Evolutionary conservation across 2,797 vertebrate species (phyloP), one percentile per base, ranked within the genome.

Genomic region (Cyprinella venusta): DNA sequence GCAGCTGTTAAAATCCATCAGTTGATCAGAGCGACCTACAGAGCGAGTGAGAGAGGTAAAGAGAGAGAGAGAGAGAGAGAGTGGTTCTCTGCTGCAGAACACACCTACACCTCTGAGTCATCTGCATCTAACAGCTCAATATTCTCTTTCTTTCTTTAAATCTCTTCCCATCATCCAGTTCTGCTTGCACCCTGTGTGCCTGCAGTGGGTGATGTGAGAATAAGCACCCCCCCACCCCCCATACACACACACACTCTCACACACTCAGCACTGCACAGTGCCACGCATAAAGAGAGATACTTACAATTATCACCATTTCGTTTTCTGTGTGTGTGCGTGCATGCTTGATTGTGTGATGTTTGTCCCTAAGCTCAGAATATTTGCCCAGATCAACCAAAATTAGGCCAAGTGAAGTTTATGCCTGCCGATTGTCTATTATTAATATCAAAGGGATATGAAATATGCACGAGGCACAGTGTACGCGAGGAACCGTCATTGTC

Each of bases 61-160:
- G 76, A 71, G 48, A 65, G 42, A 84, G 84, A 71, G 48, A 65
- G 42, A 84, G 84, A 85, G 84, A 85, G 68, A 84, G 74, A 68
- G 76, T 15, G 69, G 74, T 83, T 88, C 81, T 85, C 76, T 77
- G 42, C 69, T 85, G 59, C 79, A 87, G 83, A 83, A 84, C 86
- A 89, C 87, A 86, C 86, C 81, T 87, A 88, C 87, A 88, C 86
- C 71, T 83, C 88, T 89, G 87, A 89, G 83, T 88, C 88, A 90
- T 88, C 83, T 72, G 75, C 79, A 85, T 71, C 84, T 85, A 86
- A 83, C 85, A 84, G 87, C 81, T 78, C 79, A 88, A 78, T 86
- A 79, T 80, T 85, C 64, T 80, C 59, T 80, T 75, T 71, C 63
- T 67, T 65, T 75, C 77, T 64, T 48, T 78, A 70, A 54, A 65